These are phyloP conservation scores for Gorsachius goisagi DNA, from an alignment of 2,113 vertebrate genomes.

Conservation along the genomic window DNA sequence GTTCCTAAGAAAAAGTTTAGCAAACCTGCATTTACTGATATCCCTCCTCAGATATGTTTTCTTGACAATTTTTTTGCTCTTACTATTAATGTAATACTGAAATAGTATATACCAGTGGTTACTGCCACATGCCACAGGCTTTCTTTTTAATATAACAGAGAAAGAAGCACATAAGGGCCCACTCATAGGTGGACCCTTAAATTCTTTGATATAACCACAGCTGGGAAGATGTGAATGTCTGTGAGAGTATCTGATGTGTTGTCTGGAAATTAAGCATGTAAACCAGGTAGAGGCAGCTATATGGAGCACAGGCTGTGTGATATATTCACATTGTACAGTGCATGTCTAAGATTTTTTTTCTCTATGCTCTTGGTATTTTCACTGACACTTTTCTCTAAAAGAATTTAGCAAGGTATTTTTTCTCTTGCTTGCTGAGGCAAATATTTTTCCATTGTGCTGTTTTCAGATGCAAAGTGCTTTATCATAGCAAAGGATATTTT, in stretches of 20 bases:
- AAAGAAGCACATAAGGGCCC: neutral
- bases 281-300: neutral
- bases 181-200: neutral
- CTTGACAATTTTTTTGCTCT: neutral
- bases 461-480: neutral
- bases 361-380: neutral
- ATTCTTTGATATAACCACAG: neutral
- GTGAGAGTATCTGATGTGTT: neutral
- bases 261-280: neutral
- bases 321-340: neutral
- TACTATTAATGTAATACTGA: neutral
- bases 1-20: neutral
- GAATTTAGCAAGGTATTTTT: neutral
- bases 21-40: neutral
- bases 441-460: neutral
- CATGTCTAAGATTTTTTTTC: neutral
- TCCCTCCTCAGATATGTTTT: neutral
- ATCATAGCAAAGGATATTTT: neutral
- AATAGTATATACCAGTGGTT: neutral
- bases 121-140: neutral
- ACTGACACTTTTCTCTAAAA: neutral
- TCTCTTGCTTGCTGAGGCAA: neutral
- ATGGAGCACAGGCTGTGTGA: neutral
- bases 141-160: neutral
- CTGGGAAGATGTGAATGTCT: neutral